Evolutionary conservation across 2,888 invertebrate genomes (phyloP).

Genomic region (Drosophila mercatorum): DNA sequence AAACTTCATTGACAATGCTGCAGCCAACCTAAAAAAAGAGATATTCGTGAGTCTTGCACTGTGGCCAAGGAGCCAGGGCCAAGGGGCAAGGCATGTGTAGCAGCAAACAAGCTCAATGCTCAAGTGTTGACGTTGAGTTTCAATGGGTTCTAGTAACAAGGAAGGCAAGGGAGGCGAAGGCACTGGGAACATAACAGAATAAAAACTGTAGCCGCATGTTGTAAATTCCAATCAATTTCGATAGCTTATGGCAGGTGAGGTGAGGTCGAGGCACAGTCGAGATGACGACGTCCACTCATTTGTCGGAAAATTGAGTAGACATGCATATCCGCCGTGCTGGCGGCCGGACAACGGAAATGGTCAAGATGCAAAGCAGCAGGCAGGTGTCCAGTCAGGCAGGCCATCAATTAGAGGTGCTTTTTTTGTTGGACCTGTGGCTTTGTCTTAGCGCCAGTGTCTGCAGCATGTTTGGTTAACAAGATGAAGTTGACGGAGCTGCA

Average conservation of each 20-base stretch:
- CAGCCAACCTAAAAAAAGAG: not conserved
- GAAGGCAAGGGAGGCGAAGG: constrained; percentile 4
- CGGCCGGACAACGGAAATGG: constrained; percentile 65
- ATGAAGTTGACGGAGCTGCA: constrained; percentile 74
- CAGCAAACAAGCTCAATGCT: constrained; percentile 50
- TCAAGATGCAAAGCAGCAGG: constrained; percentile 70
- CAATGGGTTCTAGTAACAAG: constrained; percentile 26
- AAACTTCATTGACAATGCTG: constrained; percentile 9
- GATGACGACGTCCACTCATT: constrained; percentile 62
- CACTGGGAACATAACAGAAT: not conserved
- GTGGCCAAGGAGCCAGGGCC: constrained; percentile 5
- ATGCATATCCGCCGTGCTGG: constrained; percentile 66
- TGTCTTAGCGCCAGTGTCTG: constrained; percentile 74
- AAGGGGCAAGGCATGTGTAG: constrained; percentile 35
- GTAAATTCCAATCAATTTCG: constrained; percentile 82
- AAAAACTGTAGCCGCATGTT: constrained; percentile 60
- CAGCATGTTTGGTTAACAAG: constrained; percentile 81
- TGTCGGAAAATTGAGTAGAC: constrained; percentile 81
- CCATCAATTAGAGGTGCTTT: constrained; percentile 61
- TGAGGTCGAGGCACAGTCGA: constrained; percentile 22
- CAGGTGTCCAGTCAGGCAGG: constrained; percentile 38
- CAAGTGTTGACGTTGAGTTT: constrained; percentile 56
- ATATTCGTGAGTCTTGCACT: constrained; percentile 40
- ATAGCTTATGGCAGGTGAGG: constrained; percentile 44
- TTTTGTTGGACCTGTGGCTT: constrained; percentile 60